A percentile compares a stretch with the other conserved stretches of the same genome.
These are phyloP conservation scores for Petrolisthes cinctipes DNA, from an alignment of 2,888 invertebrate species.

Conservation along the genomic window DNA sequence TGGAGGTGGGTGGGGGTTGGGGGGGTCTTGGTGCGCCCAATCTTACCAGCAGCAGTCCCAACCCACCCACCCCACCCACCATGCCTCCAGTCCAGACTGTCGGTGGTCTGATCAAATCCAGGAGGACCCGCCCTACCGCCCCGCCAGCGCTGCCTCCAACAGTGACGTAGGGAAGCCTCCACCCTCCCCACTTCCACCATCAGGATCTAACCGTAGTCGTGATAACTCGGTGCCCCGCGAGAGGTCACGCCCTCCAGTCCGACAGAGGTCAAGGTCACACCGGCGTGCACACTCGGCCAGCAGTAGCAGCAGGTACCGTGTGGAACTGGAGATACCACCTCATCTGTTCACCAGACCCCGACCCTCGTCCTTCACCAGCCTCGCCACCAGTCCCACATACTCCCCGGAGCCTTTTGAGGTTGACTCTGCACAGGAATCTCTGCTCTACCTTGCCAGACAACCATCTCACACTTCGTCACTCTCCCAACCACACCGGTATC, in stretches of 20 bases:
- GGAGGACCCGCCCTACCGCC: conserved; percentile 41
- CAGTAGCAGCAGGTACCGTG: conserved; percentile 29
- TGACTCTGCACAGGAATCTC: too few relatives aligned
- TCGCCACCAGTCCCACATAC: conserved; percentile 3
- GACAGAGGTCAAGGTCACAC: conserved; percentile 27
- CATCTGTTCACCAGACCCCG: conserved; percentile 41
- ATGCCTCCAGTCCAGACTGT: conserved; percentile 24
- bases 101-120: conserved; percentile 24
- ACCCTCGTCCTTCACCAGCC: conserved; percentile 44
- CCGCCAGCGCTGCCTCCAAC: conserved; percentile 26
- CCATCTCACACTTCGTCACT: too few relatives aligned
- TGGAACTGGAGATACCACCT: conserved; percentile 47
- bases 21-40: conserved; percentile 34
- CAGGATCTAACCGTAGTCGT: conserved; percentile 29
- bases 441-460: too few relatives aligned
- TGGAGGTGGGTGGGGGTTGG: conserved; percentile 41
- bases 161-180: conserved; percentile 45
- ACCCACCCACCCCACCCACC: conserved; percentile 34
- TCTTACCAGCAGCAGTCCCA: neutral
- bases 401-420: conserved; percentile 43
- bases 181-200: conserved; percentile 37
- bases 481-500: too few relatives aligned
- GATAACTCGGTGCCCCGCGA: conserved; percentile 53
- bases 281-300: conserved; percentile 50
- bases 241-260: conserved; percentile 18